These are phyloP conservation scores for Paracanthobrama guichenoti DNA, from an alignment of 2,113 vertebrate genomes.

Conservation along the genomic window DNA sequence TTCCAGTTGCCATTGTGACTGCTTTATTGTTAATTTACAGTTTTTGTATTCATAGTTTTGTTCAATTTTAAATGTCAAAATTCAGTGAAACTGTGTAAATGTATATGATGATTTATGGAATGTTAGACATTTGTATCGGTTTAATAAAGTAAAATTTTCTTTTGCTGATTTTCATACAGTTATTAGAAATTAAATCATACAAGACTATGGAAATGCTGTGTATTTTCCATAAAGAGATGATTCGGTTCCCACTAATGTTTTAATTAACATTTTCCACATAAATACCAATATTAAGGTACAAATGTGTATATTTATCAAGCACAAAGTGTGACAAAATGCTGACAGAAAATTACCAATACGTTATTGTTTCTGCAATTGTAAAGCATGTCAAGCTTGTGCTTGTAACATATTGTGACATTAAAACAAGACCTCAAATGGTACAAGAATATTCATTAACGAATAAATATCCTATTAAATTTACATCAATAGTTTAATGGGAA, in stretches of 20 bases:
- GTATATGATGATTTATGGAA: slow-evolving; percentile 46
- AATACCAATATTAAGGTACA: no score
- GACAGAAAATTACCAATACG: no score
- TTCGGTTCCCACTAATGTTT: background rate
- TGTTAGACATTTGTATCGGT: slow-evolving; percentile 45
- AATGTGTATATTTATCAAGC: no score
- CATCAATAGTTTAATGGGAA: no score
- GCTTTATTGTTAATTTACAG: background rate
- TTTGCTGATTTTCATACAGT: background rate
- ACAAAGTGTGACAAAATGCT: no score
- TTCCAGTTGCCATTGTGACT: slow-evolving; percentile 3
- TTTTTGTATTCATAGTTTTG: slow-evolving; percentile 5
- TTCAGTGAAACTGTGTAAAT: background rate
- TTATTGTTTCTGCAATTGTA: background rate
- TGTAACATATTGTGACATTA: background rate
- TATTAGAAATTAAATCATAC: background rate
- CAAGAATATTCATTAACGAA: no score
- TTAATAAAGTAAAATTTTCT: slow-evolving; percentile 55
- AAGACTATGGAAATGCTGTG: background rate
- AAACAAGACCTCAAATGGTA: background rate
- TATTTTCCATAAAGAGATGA: background rate
- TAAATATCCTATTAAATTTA: no score
- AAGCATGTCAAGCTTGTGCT: background rate
- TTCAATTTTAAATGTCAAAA: background rate
- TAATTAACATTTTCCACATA: no score